Evolutionary conservation across 2,113 vertebrate species (phyloP), one percentile per base, ranked within the genome.

Genomic region (Aptenodytes forsteri): DNA sequence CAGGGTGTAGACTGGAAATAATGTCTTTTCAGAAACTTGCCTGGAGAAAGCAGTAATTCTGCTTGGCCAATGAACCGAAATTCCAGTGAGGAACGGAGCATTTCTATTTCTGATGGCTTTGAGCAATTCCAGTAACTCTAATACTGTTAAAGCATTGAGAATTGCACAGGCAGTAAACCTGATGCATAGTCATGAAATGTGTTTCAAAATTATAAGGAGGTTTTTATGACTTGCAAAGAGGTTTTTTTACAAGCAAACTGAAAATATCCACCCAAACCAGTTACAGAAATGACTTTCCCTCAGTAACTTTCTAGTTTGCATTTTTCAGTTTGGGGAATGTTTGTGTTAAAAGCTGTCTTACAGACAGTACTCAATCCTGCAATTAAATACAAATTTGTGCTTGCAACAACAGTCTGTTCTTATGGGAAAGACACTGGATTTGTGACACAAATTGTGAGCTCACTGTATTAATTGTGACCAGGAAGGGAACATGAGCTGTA

Each of bases 91-190:
- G 89, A 91, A 77, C 0, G 3, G 61, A 84, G 56, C 0, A 0
- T 77, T 97, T 96, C 95, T 92, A 69, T 87, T 95, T 84, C 80
- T 93, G 81, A 87, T 70, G 77, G 67, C 77, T 97, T 87, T 93
- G 62, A 87, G 70, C 56, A 82, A 42, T 89, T 96, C 81, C 73
- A 89, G 62, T 56, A 91, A 92, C 54, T 59, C 66, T 56, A 80
- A 61, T 16, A 52, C 59, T 89, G 42, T 84, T 75, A 73, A 83
- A 89, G 58, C 75, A 89, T 0, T 69, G 89, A 84, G 59, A 92
- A 44, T 16, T 65, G 58, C 36, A 67, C 34, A 73, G 69, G 65
- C 58, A 87, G 40, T 36, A 85, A 87, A 69, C 20, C 58, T 78
- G 71, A 59, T 87, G 59, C 46, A 49, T 25, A 91, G 49, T 66